Evolutionary conservation across 1,140 invertebrate genomes (phyloP), one percentile per base, ranked within the genome.

Genomic region (Portunus trituberculatus): DNA sequence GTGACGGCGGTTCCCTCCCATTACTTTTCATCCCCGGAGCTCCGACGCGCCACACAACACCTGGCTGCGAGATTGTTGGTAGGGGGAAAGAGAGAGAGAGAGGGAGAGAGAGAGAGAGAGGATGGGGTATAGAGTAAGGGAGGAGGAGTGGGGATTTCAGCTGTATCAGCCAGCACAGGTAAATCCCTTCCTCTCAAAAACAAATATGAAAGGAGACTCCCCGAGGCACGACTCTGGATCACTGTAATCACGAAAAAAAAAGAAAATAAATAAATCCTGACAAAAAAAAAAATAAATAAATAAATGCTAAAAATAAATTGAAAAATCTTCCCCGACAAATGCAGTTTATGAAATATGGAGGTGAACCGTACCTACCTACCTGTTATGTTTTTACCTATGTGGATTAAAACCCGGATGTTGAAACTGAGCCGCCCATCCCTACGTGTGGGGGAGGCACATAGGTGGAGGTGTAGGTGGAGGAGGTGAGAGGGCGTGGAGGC

Each of bases 301-400:
- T 39, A 39, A 39, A 39, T n/a, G n/a, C n/a, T n/a, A 12, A 59
- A 59, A 76, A n/a, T 76, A n/a, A 76, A 76, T 76, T n/a, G n/a
- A 76, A 8, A n/a, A n/a, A 76, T 1, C 10, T 14, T 20, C 67
- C n/a, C n/a, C 1, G n/a, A n/a, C 67, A 76, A 76, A 76, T 76
- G 67, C 67, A 76, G 67, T 76, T 76, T 76, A 76, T 76, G 67
- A 76, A 76, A 76, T 76, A 76, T 76, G 67, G 10, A 76, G 20
- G 67, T 25, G 67, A 76, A 20, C 67, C 20, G 67, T 76, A 76
- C 6, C 20, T n/a, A n/a, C 67, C 20, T n/a, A 7, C 7, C 20
- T 76, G 67, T 76, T 76, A n/a, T 76, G 0, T 76, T 76, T 25
- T 25, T 76, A 25, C 67, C 67, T 25, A 20, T n/a, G 67, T 76